Evolutionary conservation across 2,888 invertebrate genomes (phyloP).

Genomic region (Chrysolina haemoptera): DNA sequence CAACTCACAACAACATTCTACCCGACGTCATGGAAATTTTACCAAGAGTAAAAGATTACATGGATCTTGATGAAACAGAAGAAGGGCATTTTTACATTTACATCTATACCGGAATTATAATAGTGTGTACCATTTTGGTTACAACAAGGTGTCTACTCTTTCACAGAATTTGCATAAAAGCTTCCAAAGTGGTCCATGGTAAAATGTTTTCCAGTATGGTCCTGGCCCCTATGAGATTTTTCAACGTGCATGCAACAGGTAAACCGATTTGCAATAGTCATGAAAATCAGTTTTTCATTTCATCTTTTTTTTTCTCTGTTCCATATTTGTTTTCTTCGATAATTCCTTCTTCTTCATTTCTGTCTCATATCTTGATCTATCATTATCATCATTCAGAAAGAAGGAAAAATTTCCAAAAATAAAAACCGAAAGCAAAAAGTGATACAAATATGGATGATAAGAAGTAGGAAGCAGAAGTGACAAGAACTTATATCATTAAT

Average conservation of each 20-base stretch:
- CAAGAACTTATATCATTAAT: too few species aligned
- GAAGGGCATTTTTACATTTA: slow-evolving; percentile 32
- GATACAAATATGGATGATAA: too few species aligned
- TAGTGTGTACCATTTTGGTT: slow-evolving; percentile 75
- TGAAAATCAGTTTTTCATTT: background rate
- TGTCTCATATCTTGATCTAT: too few species aligned
- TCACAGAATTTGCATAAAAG: slow-evolving; percentile 81
- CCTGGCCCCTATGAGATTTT: slow-evolving; percentile 85
- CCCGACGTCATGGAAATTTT: slow-evolving; percentile 57
- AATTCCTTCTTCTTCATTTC: too few species aligned
- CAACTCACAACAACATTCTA: slow-evolving; percentile 73
- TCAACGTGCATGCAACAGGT: slow-evolving; percentile 87
- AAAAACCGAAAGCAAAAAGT: too few species aligned
- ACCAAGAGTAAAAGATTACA: background rate
- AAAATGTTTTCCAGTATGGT: slow-evolving; percentile 84
- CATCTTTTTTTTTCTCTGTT: background rate
- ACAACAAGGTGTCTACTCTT: slow-evolving; percentile 79
- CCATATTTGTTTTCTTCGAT: too few species aligned
- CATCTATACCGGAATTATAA: slow-evolving; percentile 65
- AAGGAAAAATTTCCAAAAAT: too few species aligned
- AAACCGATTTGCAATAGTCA: slow-evolving; percentile 29
- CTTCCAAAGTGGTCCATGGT: slow-evolving; percentile 83
- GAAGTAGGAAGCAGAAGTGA: too few species aligned
- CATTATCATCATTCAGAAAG: too few species aligned
- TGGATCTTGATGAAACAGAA: slow-evolving; percentile 26